These are phyloP conservation scores for Oxytorus armatus DNA, from an alignment of 2,888 invertebrate species.

Conservation along the genomic window DNA sequence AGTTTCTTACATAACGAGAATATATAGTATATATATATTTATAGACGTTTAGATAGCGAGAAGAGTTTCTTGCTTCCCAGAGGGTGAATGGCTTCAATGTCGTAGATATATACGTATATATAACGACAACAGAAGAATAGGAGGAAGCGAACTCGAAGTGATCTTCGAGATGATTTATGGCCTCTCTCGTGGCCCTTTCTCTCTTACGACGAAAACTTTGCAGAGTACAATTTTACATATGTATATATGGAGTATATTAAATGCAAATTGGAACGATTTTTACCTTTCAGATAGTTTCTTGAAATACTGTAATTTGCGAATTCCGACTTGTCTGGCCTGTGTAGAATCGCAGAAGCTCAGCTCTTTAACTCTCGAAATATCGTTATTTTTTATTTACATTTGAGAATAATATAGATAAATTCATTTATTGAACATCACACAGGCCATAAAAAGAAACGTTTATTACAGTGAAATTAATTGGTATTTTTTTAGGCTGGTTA, in stretches of 20 bases:
- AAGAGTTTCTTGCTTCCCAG: constrained; percentile 40
- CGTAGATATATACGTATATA: constrained; percentile 3
- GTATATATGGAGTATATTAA: neutral
- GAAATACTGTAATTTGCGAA: no score
- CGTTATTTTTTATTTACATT: no score
- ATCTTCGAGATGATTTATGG: constrained; percentile 59
- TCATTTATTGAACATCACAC: no score
- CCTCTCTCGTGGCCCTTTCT: constrained; percentile 10
- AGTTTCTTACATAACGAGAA: constrained; percentile 45
- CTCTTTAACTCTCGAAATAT: no score
- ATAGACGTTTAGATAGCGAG: constrained; percentile 26
- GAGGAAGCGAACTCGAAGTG: constrained; percentile 37
- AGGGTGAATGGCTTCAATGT: constrained; percentile 45
- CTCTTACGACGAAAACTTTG: constrained; percentile 46
- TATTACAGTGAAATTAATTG: no score
- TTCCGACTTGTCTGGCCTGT: no score
- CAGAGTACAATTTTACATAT: neutral
- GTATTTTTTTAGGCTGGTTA: no score
- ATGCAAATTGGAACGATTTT: no score
- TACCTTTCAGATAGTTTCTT: no score
- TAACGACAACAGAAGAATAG: constrained; percentile 28
- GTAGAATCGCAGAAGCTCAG: no score
- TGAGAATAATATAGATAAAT: no score
- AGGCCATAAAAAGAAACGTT: no score
- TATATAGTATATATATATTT: neutral